Conservation (phyloP, 2,113 vertebrate genomes). For the Cnemophilus loriae region DNA sequence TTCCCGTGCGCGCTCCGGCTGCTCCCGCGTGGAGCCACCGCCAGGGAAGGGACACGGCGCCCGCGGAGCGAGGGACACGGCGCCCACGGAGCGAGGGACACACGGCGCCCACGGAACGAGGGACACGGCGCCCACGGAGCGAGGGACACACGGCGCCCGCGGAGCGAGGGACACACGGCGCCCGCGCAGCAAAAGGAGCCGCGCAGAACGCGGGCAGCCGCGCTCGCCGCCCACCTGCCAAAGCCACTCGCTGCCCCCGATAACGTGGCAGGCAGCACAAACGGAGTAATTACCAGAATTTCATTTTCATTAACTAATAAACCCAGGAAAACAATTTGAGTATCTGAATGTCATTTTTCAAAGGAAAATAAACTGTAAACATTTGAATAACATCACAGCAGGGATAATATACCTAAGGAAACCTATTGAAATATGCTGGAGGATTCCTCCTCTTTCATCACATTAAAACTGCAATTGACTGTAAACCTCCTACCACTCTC, state of each 20-base stretch:
- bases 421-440: constrained; percentile 77
- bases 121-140: no score
- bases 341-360: constrained; percentile 77
- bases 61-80: background rate
- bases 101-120: no score
- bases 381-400: constrained; percentile 83
- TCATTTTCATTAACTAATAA: constrained; percentile 80
- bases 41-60: background rate
- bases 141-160: background rate
- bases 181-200: background rate
- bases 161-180: no score
- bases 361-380: constrained; percentile 83
- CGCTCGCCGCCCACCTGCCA: constrained; percentile 61
- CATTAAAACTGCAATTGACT: constrained; percentile 81
- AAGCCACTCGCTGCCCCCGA: background rate
- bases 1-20: no score
- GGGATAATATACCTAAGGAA: constrained; percentile 81
- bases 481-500: constrained; percentile 80
- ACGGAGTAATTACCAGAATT: constrained; percentile 64
- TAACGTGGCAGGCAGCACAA: background rate
- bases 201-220: rapidly evolving
- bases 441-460: constrained; percentile 79
- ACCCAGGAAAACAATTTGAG: constrained; percentile 76
- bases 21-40: no score
- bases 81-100: no score